Evolutionary conservation across 2,888 invertebrate genomes (phyloP).

Genomic region (Electrophaes corylata): DNA sequence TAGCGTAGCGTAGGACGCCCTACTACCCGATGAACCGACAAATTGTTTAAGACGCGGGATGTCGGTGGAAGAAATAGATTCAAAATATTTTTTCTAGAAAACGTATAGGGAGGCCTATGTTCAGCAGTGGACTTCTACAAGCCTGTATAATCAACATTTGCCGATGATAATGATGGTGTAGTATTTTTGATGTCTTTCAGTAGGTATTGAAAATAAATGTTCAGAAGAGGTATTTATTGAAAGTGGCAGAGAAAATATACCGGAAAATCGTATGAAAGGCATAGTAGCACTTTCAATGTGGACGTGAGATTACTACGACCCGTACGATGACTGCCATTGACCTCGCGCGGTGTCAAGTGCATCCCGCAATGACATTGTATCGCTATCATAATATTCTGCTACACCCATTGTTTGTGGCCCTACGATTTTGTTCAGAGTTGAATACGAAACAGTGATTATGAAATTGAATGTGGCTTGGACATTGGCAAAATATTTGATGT

Average conservation of each 20-base stretch:
- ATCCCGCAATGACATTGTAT: slow-evolving; percentile 56
- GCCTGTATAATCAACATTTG: too few species aligned
- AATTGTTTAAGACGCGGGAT: too few species aligned
- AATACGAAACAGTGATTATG: slow-evolving; percentile 27
- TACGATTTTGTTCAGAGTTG: slow-evolving; percentile 24
- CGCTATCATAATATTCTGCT: slow-evolving; percentile 39
- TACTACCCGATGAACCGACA: too few species aligned
- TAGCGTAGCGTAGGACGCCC: too few species aligned
- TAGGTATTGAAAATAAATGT: too few species aligned
- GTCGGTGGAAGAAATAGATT: too few species aligned
- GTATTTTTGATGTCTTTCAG: too few species aligned
- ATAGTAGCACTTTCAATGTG: slow-evolving; percentile 40
- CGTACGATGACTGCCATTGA: slow-evolving; percentile 62
- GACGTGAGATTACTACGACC: slow-evolving; percentile 41
- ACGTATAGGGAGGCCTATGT: too few species aligned
- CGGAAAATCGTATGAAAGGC: slow-evolving; percentile 20
- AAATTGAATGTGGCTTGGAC: slow-evolving; percentile 14
- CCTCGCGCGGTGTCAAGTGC: slow-evolving; percentile 70
- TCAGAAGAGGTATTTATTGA: too few species aligned
- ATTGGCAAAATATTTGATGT: background rate
- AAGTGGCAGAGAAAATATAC: slow-evolving; percentile 41
- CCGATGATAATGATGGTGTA: too few species aligned
- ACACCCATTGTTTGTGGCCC: slow-evolving; percentile 31
- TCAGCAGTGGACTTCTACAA: too few species aligned
- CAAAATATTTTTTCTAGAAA: too few species aligned